phyloP scores from a whole-genome alignment of 2,888 invertebrate genomes.

The Junonia oenone region DNA sequence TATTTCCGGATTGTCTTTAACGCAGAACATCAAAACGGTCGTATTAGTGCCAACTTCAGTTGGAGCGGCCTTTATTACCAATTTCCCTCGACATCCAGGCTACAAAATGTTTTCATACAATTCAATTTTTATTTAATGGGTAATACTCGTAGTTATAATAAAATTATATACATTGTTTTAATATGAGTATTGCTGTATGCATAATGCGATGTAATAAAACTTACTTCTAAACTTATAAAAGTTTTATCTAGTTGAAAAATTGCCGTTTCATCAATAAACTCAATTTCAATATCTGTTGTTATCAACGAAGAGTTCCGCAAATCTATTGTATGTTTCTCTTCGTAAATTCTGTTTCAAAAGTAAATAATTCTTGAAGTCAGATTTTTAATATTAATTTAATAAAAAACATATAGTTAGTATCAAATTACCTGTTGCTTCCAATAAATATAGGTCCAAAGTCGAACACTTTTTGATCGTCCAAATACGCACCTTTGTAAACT shows the following conservation, averaged over 20 bases:
- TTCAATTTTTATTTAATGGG: too few species aligned
- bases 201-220: too few species aligned
- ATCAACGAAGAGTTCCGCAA: constrained; percentile 77
- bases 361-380: too few species aligned
- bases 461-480: constrained; percentile 64
- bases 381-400: too few species aligned
- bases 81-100: constrained; percentile 59
- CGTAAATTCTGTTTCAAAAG: constrained; percentile 54
- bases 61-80: constrained; percentile 63
- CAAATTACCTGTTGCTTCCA: constrained; percentile 50
- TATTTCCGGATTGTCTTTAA: constrained; percentile 81
- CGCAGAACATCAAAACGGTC: constrained; percentile 54
- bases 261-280: constrained; percentile 58
- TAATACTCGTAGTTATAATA: too few species aligned
- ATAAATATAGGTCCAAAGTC: constrained; percentile 71
- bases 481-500: constrained; percentile 61
- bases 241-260: constrained; percentile 68
- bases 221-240: constrained; percentile 53
- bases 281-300: constrained; percentile 64
- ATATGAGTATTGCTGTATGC: too few species aligned
- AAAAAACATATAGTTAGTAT: neutral
- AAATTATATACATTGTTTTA: too few species aligned
- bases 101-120: too few species aligned
- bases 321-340: constrained; percentile 66
- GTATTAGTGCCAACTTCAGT: constrained; percentile 50